Evolutionary conservation across 92 coral and sea anemone genomes (phyloP).

Genomic region (Pocillopora meandrina): DNA sequence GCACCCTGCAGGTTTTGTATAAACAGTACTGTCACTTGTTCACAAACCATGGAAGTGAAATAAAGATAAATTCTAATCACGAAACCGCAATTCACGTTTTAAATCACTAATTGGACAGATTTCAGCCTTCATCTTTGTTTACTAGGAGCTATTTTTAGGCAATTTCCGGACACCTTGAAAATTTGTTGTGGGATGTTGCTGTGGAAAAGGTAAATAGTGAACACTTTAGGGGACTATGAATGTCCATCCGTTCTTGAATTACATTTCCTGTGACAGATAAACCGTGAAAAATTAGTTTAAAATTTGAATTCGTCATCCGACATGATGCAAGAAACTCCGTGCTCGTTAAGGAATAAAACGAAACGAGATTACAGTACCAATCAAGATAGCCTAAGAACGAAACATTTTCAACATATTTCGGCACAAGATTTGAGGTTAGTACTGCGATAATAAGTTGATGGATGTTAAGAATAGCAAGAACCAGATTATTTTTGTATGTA

Average conservation of each 20-base stretch:
- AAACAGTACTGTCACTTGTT: neutral
- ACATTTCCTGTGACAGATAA: neutral
- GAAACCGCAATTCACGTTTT: neutral
- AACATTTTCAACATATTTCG: neutral
- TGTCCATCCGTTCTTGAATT: neutral
- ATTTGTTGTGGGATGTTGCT: neutral
- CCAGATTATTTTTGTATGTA: neutral
- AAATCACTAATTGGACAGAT: slow-evolving; percentile 4
- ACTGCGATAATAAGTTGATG: neutral
- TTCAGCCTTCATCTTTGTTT: neutral
- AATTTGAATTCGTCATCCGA: neutral
- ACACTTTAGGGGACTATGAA: neutral
- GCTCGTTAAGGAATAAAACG: neutral
- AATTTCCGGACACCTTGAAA: neutral
- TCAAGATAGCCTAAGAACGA: neutral
- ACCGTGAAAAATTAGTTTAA: neutral
- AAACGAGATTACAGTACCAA: neutral
- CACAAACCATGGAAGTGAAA: neutral
- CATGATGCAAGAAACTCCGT: neutral
- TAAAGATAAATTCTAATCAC: neutral
- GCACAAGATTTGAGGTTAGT: slow-evolving; percentile 12
- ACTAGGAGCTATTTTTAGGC: neutral
- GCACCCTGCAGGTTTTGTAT: neutral
- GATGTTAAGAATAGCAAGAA: neutral
- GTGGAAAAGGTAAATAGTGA: neutral